Evolutionary conservation across 2,113 vertebrate genomes (phyloP), one percentile per base, ranked within the genome.

Genomic region (Ifrita kowaldi): DNA sequence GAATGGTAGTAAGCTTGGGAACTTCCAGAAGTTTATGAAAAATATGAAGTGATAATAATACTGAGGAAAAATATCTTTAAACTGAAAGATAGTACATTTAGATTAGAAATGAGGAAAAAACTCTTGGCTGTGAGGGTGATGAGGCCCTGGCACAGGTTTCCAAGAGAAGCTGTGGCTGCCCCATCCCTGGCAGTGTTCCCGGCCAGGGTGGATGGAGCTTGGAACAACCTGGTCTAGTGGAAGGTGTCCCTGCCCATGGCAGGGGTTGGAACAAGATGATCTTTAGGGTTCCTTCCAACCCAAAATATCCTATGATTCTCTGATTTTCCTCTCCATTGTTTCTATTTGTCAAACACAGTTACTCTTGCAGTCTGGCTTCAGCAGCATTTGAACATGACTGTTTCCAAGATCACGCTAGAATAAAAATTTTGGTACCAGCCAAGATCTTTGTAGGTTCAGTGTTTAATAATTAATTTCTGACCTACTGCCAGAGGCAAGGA

Each of bases 151-250:
- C 16, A 11, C 30, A 70, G 8, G 24, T 0, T 87, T 0, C 20
- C 47, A 20, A 63, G 2, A 55, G 47, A 5, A 47, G 16, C 30
- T 70, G 41, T 70, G 41, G 56, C 1, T 87, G 28, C 19, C 3
- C 24, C 41, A 63, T 70, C 30, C 5, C 56, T 79, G 49, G 41
- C 0, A 41, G 3, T 30, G 47, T 17, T 9, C 41, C 9, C 55
- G n/a, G 6, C 16, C 47, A 62, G 55, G 5, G 3, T 50, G 84
- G 44, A 35, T 0, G 0, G 1, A 6, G 7, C 28, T 69, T 53
- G n/a, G 28, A 87, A 1, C 16, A 55, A 14, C 30, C 41, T 63
- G 64, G 8, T 0, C 0, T 24, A 33, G 46, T 33, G 41, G 28
- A 55, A 64, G 30, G 9, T 63, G 26, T 30, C 49, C 21, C 26